Base-by-base conservation (phyloP, 2,113 vertebrate genomes). In the Anhinga anhinga region DNA sequence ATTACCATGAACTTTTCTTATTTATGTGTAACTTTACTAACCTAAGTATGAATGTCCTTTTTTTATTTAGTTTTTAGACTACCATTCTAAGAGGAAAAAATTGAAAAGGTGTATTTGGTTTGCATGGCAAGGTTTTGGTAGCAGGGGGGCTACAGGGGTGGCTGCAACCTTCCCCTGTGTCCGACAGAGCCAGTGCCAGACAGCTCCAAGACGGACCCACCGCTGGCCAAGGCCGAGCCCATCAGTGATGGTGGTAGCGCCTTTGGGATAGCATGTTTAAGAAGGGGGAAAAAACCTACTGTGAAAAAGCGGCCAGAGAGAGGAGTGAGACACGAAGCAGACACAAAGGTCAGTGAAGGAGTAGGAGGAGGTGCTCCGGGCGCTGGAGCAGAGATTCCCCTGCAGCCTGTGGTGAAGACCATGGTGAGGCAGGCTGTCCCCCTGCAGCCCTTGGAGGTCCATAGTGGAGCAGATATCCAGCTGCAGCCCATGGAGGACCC, bases 241-340 rank as follows among this genome's bases (percentile, higher is more conserved):
- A 8, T 38, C n/a, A 38, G n/a, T 1, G 4, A 50, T 0, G 1
- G 36, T 34, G 16, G 21, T 9, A 50, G 27, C 6, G 1, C 56
- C n/a, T 32, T n/a, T 62, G 27, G 5, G n/a, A 10, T 17, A 49
- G 36, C 5, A 8, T 14, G 32, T 32, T 62, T 61, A 32, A 25
- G 16, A 42, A 32, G 10, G 36, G 50, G 15, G 6, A 7, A 32
- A 53, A 40, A 72, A 40, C 13, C 7, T 29, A 25, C 38, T 65
- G 56, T 4, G 4, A 9, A 58, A n/a, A 21, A 22, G 66, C 71
- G 56, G 40, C 22, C 8, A 3, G 9, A 36, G 47, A 71, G 14
- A 38, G 20, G 50, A 25, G 15, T 55, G 15, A 55, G n/a, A n/a
- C n/a, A n/a, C n/a, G n/a, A n/a, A n/a, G 18, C 30, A 56, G 55